Conservation (phyloP, 2,797 vertebrate genomes). For the Emys orbicularis region DNA sequence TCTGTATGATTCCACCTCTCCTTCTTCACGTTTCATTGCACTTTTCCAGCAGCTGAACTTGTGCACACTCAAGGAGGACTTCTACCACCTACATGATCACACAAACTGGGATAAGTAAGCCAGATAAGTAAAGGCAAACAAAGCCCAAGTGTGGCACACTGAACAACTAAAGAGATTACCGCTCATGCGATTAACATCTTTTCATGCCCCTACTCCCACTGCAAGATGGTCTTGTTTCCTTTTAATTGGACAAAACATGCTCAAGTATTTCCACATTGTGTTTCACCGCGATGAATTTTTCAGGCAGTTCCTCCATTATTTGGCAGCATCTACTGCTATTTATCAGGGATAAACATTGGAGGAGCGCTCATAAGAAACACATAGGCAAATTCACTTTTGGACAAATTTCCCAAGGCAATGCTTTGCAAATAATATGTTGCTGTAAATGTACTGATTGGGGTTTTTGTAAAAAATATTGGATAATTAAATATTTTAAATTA, state of each 20-base stretch:
- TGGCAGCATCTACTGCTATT: not conserved
- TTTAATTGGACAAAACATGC: constrained; percentile 58
- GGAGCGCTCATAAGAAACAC: not conserved
- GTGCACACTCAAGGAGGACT: constrained; percentile 49
- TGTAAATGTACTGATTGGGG: not conserved
- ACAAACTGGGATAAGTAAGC: constrained; percentile 57
- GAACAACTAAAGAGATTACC: constrained; percentile 74
- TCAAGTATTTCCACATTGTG: constrained; percentile 70
- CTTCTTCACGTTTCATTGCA: constrained; percentile 53
- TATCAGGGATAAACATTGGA: not conserved
- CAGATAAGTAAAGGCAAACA: constrained; percentile 76
- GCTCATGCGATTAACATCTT: constrained; percentile 74
- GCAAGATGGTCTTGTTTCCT: constrained; percentile 75
- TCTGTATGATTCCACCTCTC: constrained; percentile 41
- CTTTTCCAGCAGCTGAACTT: constrained; percentile 53
- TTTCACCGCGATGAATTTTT: constrained; percentile 49
- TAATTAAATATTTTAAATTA: not conserved
- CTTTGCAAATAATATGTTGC: not conserved
- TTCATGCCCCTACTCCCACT: constrained; percentile 51
- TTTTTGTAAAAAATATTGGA: not conserved
- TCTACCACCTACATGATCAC: constrained; percentile 51
- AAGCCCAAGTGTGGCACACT: constrained; percentile 66
- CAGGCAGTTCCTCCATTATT: constrained; percentile 13
- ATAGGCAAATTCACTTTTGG: not conserved
- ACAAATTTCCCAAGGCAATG: not conserved